These are phyloP conservation scores for Sipha maydis DNA, from an alignment of 2,888 invertebrate species.

Conservation along the genomic window DNA sequence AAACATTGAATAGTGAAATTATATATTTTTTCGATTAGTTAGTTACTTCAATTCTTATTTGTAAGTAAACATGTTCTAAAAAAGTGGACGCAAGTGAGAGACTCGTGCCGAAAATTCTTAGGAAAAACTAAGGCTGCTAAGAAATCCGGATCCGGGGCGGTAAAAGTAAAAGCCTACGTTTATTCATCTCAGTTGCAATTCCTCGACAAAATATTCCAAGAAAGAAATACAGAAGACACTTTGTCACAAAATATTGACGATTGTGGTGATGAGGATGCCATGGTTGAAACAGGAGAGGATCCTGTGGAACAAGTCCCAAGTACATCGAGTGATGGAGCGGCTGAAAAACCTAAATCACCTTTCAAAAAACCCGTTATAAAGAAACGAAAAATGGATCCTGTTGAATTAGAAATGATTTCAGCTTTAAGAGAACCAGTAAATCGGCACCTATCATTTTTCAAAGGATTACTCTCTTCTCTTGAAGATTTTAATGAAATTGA, in stretches of 20 bases:
- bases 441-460: constrained; percentile 58
- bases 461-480: constrained; percentile 47
- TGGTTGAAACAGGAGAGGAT: neutral
- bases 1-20: neutral
- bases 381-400: constrained; percentile 40
- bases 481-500: constrained; percentile 47
- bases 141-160: constrained; percentile 59
- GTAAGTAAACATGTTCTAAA: constrained; percentile 57
- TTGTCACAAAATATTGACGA: constrained; percentile 3
- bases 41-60: neutral
- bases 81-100: constrained; percentile 60
- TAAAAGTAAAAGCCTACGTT: constrained; percentile 58
- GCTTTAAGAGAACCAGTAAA: constrained; percentile 28
- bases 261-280: neutral
- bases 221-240: neutral
- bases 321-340: constrained; percentile 10
- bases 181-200: constrained; percentile 59
- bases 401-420: constrained; percentile 48
- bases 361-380: constrained; percentile 24
- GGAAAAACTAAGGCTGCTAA: neutral
- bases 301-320: constrained; percentile 9
- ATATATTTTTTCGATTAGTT: neutral
- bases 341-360: constrained; percentile 19
- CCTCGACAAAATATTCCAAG: constrained; percentile 24
- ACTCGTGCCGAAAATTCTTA: constrained; percentile 31